Percentiles rank a stretch among this genome's conserved stretches.
Evolutionary conservation across 2,113 vertebrate genomes (phyloP).

Genomic region (human (Homo sapiens)): GRCh38 chr3:68564001-68564500

Average conservation of each 20-base stretch:
- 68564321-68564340: not conserved
- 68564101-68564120: constrained; percentile 4
- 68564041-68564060: not conserved
- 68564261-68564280: not conserved
- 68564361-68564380: not conserved
- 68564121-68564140: not conserved
- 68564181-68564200: not conserved
- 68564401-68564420: not conserved
- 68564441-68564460: not conserved
- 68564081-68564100: not conserved
- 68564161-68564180: not conserved
- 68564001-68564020: constrained; percentile 4
- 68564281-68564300: not conserved
- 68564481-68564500: not conserved
- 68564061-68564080: constrained; percentile 47
- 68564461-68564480: not conserved
- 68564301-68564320: not conserved
- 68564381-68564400: not conserved
- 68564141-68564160: not conserved
- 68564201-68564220: not conserved
- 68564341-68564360: not conserved
- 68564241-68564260: not conserved
- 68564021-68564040: not conserved
- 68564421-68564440: not conserved
- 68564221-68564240: not conserved